Evolutionary conservation across 2,888 invertebrate genomes (phyloP), one percentile per base, ranked within the genome.

Genomic region (Eupsilia transversa): DNA sequence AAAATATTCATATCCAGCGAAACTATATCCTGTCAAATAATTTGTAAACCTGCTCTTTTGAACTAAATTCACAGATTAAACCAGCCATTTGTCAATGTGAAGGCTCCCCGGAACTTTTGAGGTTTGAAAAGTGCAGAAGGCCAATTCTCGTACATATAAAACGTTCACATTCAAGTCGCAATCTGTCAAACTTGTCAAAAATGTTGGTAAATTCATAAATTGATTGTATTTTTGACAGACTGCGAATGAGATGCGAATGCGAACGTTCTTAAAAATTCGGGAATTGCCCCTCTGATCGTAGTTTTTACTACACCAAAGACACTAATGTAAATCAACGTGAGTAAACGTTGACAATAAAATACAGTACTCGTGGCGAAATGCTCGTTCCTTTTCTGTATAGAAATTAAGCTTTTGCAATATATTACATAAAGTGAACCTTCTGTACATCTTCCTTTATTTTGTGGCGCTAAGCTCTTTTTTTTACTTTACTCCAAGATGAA

Each of bases 401-500:
- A 49, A 49, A 49, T 23, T 2, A 23, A 12, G 12, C n/a, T 54
- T 12, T 35, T 57, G 17, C 14, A 52, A 23, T n/a, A 41, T 2
- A 30, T 49, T 61, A 17, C 2, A 20, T 4, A 7, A 17, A 61
- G 33, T 57, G 0, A 38, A 35, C 27, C 68, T 80, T 80, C 56
- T 68, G 27, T 9, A 0, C 0, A 23, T 10, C 20, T 2, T 0
- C 35, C 27, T 33, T 9, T 5, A 3, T n/a, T 20, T 7, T 14
- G 4, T 49, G 1, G 23, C 23, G 1, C 0, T 49, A 54, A 64
- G 14, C 60, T 57, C 17, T 35, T 35, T 81, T 79, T 65, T 80
- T 74, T 66, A 49, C 46, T 69, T 49, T 9, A 67, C 67, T 54
- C 57, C 65, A 61, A 69, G 79, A 69, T 79, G 41, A 72, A 68